phyloP scores from a whole-genome alignment of 92 coral and sea anemone genomes.

The Porites divaricata region DNA sequence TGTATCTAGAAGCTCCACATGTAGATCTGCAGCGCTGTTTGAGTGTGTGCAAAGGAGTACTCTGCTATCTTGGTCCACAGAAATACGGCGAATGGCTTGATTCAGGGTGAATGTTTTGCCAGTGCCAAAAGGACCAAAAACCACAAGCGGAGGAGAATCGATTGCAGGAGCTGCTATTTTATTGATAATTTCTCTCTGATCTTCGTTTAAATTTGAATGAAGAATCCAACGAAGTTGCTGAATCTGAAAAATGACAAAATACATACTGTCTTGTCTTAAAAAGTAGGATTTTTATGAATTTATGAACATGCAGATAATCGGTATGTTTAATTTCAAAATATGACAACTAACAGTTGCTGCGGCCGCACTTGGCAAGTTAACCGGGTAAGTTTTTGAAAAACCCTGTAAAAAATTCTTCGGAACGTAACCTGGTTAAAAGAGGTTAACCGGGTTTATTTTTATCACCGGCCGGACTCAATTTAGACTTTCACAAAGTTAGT shows the following conservation, averaged over 20 bases:
- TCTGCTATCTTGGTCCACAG: conserved; percentile 41
- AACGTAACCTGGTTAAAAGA: too few relatives aligned
- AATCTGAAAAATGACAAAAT: neutral
- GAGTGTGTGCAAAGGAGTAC: conserved; percentile 75
- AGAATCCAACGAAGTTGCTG: conserved; percentile 42
- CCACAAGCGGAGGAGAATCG: conserved; percentile 60
- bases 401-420: too few relatives aligned
- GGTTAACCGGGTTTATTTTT: too few relatives aligned
- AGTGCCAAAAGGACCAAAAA: conserved; percentile 81
- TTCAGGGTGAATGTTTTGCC: conserved; percentile 71
- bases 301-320: too few relatives aligned
- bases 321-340: too few relatives aligned
- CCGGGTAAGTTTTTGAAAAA: too few relatives aligned
- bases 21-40: conserved; percentile 78
- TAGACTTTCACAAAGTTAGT: too few relatives aligned
- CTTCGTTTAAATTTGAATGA: conserved; percentile 45
- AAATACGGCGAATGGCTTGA: conserved; percentile 60
- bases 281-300: too few relatives aligned
- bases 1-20: conserved; percentile 47
- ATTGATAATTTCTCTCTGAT: conserved; percentile 55
- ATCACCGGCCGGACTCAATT: too few relatives aligned
- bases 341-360: too few relatives aligned
- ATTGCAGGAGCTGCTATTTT: conserved; percentile 49
- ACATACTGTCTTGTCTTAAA: too few relatives aligned
- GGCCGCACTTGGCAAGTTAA: too few relatives aligned